These are phyloP conservation scores for Drosophila ustulata DNA, from an alignment of 2,888 invertebrate genomes.

Conservation along the genomic window DNA sequence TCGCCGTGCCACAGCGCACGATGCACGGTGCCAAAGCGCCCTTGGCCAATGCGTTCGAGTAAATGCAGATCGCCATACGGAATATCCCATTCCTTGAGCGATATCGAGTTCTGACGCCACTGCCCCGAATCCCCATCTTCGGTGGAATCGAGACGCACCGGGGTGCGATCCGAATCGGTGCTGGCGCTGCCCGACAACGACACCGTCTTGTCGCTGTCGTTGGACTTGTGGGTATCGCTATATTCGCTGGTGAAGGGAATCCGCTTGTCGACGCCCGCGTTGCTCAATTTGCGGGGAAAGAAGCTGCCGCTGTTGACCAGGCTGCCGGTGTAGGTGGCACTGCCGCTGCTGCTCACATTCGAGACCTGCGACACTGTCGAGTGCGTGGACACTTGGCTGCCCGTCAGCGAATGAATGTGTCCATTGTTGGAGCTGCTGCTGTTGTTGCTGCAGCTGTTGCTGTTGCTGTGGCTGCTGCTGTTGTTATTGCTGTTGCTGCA, in stretches of 20 bases:
- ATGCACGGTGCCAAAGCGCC: constrained; percentile 97
- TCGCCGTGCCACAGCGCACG: constrained; percentile 99
- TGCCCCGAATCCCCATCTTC: constrained; percentile 90
- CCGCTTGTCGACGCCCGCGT: constrained; percentile 78
- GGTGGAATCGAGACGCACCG: constrained; percentile 91
- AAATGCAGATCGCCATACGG: constrained; percentile 97
- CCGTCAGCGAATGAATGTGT: constrained; percentile 48
- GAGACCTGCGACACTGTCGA: constrained; percentile 50
- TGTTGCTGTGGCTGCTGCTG: background rate
- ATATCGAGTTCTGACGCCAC: constrained; percentile 95
- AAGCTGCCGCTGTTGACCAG: constrained; percentile 70
- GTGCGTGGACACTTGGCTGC: constrained; percentile 63
- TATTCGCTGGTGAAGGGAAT: constrained; percentile 83
- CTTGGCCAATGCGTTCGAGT: constrained; percentile 94
- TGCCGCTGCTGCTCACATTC: constrained; percentile 53
- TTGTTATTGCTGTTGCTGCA: constrained; percentile 3
- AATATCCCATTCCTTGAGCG: constrained; percentile 98
- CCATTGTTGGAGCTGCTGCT: constrained; percentile 58
- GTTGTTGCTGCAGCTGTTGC: background rate
- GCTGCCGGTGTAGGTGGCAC: constrained; percentile 60
- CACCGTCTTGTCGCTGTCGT: constrained; percentile 90
- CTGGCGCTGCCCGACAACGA: constrained; percentile 91
- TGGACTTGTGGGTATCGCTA: constrained; percentile 87
- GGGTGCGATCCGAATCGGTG: constrained; percentile 93
- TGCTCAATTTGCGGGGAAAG: constrained; percentile 86